phyloP scores from a whole-genome alignment of 1,140 invertebrate species.

The Semibalanus balanoides region DNA sequence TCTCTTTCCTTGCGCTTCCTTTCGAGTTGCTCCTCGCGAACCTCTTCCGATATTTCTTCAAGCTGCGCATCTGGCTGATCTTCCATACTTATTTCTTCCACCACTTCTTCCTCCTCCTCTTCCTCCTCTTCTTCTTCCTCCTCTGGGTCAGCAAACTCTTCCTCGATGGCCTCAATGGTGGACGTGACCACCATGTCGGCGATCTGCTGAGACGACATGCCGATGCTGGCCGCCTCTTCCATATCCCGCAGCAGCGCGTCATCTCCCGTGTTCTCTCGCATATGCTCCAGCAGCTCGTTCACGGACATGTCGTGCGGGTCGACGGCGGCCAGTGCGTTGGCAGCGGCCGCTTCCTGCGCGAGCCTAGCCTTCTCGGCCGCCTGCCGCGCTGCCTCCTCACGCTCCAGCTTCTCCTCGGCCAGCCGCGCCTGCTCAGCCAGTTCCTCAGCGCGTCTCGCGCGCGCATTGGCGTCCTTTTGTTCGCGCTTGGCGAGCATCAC shows the following conservation, averaged over 20 bases:
- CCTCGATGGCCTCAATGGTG: background rate
- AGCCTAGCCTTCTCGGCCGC: background rate
- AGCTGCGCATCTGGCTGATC: too few relatives aligned
- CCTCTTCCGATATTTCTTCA: background rate
- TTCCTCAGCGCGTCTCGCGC: background rate
- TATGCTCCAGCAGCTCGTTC: conserved; percentile 2
- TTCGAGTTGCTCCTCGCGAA: background rate
- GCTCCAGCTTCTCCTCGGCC: background rate
- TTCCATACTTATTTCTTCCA: background rate
- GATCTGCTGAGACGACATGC: background rate
- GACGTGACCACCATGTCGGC: background rate
- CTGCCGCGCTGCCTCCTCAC: background rate
- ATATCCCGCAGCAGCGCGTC: background rate
- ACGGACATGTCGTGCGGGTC: background rate
- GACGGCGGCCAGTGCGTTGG: background rate
- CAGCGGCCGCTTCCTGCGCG: background rate
- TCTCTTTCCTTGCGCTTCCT: background rate
- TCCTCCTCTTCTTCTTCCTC: background rate
- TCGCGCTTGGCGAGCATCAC: background rate
- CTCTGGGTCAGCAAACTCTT: background rate
- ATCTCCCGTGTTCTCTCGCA: background rate
- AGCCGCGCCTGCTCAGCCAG: background rate
- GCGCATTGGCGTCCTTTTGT: background rate
- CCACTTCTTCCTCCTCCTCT: background rate
- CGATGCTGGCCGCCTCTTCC: background rate